Evolutionary conservation across 2,888 invertebrate species (phyloP).

Genomic region (Platypus cylindrus): DNA sequence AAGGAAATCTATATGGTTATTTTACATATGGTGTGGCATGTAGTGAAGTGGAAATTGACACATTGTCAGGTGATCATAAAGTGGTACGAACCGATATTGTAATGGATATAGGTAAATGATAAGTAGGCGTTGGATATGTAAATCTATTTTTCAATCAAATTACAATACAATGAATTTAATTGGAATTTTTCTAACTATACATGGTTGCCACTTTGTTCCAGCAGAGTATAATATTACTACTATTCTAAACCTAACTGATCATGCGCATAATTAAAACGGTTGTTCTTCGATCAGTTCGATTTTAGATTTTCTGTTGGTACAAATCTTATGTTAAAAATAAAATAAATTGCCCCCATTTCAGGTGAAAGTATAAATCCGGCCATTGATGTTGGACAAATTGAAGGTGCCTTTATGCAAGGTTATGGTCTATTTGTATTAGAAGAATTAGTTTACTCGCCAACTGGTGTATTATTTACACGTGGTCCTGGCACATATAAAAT

Average conservation of each 20-base stretch:
- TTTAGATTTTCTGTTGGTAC: no score
- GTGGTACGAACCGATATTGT: slow-evolving; percentile 84
- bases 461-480: slow-evolving; percentile 66
- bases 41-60: slow-evolving; percentile 86
- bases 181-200: no score
- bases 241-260: no score
- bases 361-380: slow-evolving; percentile 89
- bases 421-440: slow-evolving; percentile 87
- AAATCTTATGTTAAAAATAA: no score
- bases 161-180: no score
- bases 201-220: no score
- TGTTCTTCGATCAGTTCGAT: no score
- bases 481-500: slow-evolving; percentile 93
- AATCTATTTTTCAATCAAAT: no score
- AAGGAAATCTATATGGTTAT: slow-evolving; percentile 68
- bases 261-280: no score
- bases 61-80: slow-evolving; percentile 86
- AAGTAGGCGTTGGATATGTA: neutral
- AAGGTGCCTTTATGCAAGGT: slow-evolving; percentile 91
- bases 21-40: slow-evolving; percentile 78
- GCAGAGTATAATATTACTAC: no score
- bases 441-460: slow-evolving; percentile 76
- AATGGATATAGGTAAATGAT: slow-evolving; percentile 75
- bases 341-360: no score
- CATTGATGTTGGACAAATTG: slow-evolving; percentile 92